These are phyloP conservation scores for Drosophila fungiperda DNA, from an alignment of 2,888 invertebrate genomes.

Conservation along the genomic window DNA sequence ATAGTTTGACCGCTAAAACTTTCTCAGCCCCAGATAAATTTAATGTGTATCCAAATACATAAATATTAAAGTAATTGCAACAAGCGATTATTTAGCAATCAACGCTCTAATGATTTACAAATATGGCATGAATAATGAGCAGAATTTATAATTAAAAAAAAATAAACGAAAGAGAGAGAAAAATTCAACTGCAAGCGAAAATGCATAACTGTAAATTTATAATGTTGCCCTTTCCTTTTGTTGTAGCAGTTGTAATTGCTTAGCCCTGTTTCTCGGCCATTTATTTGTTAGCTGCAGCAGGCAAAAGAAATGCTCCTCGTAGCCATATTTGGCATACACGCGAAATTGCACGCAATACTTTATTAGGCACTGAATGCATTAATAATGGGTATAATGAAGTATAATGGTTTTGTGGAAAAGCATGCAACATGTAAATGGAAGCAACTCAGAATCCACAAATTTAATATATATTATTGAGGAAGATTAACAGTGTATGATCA, in stretches of 20 bases:
- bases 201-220: slow-evolving; percentile 19
- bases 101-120: slow-evolving; percentile 21
- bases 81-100: slow-evolving; percentile 50
- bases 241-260: slow-evolving; percentile 21
- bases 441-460: not conserved
- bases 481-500: too few species aligned
- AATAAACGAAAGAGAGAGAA: not conserved
- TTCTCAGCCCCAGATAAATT: not conserved
- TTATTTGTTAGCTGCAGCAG: slow-evolving; percentile 11
- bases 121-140: slow-evolving; percentile 13
- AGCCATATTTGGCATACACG: slow-evolving; percentile 1
- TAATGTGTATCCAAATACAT: slow-evolving; percentile 5
- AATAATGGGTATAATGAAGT: not conserved
- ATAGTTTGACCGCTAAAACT: not conserved
- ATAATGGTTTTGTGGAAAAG: not conserved
- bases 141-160: slow-evolving; percentile 3
- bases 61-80: slow-evolving; percentile 18
- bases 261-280: slow-evolving; percentile 2
- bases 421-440: not conserved
- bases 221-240: slow-evolving; percentile 11
- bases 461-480: too few species aligned
- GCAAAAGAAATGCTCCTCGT: slow-evolving; percentile 8
- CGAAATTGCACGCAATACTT: slow-evolving; percentile 23
- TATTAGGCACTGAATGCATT: slow-evolving; percentile 7
- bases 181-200: slow-evolving; percentile 3